Evolutionary conservation across 2,888 invertebrate genomes (phyloP).

Genomic region (Synanthedon andrenaeformis): DNA sequence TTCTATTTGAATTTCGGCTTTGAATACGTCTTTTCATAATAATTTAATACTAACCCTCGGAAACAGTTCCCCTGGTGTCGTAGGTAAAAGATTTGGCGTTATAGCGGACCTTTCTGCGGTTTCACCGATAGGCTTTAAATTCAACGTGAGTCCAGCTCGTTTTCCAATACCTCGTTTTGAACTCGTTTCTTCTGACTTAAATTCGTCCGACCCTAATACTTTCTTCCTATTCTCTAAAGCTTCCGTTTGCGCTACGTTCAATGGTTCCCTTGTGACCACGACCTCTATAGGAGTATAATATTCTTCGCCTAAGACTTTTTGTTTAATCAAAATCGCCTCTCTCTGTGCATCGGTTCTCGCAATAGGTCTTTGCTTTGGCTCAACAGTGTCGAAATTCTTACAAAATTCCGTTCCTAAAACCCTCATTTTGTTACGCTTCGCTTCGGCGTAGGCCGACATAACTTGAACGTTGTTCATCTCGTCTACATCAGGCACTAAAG

Average conservation of each 20-base stretch:
- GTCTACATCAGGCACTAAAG: conserved; percentile 23
- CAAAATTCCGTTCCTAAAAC: conserved; percentile 44
- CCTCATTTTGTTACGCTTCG: conserved; percentile 44
- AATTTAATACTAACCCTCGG: conserved; percentile 31
- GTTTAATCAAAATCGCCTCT: conserved; percentile 72
- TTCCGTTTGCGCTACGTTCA: conserved; percentile 48
- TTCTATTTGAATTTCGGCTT: too few relatives aligned
- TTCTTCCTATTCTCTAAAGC: conserved; percentile 44
- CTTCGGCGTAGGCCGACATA: conserved; percentile 34
- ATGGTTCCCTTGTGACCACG: conserved; percentile 26
- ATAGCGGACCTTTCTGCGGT: conserved; percentile 14
- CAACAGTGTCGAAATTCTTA: conserved; percentile 25
- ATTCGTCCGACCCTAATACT: conserved; percentile 29
- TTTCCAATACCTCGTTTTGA: conserved; percentile 25
- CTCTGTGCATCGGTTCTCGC: conserved; percentile 64
- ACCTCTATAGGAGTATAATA: conserved; percentile 54
- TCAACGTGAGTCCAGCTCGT: conserved; percentile 42
- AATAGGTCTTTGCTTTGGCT: conserved; percentile 10
- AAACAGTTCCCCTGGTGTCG: conserved; percentile 56
- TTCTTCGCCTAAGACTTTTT: conserved; percentile 72
- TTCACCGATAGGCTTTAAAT: conserved; percentile 50
- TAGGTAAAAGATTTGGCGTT: conserved; percentile 33
- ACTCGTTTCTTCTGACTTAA: conserved; percentile 8
- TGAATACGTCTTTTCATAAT: too few relatives aligned
- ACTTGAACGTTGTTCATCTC: conserved; percentile 39